Evolutionary conservation across 2,797 vertebrate species (phyloP).

Genomic region (Spondyliosoma cantharus): DNA sequence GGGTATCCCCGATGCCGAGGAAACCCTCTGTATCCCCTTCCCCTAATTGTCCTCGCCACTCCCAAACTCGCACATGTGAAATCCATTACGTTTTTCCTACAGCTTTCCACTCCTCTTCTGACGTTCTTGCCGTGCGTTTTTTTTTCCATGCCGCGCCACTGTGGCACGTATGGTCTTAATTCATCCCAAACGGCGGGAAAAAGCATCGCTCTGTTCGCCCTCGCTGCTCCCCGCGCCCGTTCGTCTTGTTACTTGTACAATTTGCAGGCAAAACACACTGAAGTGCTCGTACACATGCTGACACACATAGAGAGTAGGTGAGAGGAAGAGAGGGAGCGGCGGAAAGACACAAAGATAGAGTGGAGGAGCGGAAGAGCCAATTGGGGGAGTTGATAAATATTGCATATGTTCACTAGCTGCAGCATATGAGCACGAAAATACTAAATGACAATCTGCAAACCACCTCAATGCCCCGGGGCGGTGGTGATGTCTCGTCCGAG

Average conservation of each 20-base stretch:
- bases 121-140: conserved; percentile 35
- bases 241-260: background rate
- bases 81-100: conserved; percentile 50
- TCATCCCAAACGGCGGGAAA: conserved; percentile 44
- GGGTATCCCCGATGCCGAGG: conserved; percentile 67
- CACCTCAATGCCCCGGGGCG: conserved; percentile 3
- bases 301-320: background rate
- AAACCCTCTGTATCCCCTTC: conserved; percentile 48
- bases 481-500: conserved; percentile 34
- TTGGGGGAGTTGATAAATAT: conserved; percentile 70
- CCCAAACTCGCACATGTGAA: conserved; percentile 22
- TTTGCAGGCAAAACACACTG: conserved; percentile 17
- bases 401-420: conserved; percentile 78
- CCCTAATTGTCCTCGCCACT: background rate
- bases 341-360: conserved; percentile 21
- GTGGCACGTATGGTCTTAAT: conserved; percentile 36
- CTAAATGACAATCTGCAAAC: conserved; percentile 33
- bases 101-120: conserved; percentile 42
- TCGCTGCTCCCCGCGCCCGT: background rate
- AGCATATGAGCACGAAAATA: conserved; percentile 76
- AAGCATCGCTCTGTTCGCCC: conserved; percentile 8
- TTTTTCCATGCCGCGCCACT: conserved; percentile 55
- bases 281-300: background rate
- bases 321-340: background rate
- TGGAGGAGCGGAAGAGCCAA: conserved; percentile 2